Evolutionary conservation across 2,888 invertebrate species (phyloP).

Genomic region (Microctonus aethiopoides): DNA sequence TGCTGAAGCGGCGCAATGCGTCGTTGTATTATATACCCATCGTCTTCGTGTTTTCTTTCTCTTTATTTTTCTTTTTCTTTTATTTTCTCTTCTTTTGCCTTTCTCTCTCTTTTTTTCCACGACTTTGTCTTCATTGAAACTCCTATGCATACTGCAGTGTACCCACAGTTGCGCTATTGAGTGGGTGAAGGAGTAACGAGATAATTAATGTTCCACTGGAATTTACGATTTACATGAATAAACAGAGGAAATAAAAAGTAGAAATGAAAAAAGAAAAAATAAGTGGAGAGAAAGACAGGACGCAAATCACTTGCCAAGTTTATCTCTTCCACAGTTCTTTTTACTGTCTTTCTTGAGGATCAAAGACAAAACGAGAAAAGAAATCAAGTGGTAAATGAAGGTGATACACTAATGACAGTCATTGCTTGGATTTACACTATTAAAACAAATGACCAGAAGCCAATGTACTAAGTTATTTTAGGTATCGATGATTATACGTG

Average conservation of each 20-base stretch:
- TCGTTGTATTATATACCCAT: conserved; percentile 21
- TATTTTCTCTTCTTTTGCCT: not conserved
- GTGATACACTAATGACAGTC: conserved; percentile 54
- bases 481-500: not conserved
- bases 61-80: conserved; percentile 8
- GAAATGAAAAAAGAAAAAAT: too few relatives aligned
- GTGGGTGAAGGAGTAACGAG: conserved; percentile 54
- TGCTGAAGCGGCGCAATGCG: conserved; percentile 19
- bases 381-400: conserved; percentile 40
- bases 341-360: conserved; percentile 26
- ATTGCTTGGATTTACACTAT: conserved; percentile 51
- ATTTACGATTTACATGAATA: conserved; percentile 62
- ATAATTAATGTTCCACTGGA: conserved; percentile 62
- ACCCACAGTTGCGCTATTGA: conserved; percentile 23
- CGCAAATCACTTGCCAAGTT: conserved; percentile 16
- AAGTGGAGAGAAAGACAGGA: conserved; percentile 41
- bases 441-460: conserved; percentile 54
- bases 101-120: conserved; percentile 14
- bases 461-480: not conserved
- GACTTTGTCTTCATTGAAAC: conserved; percentile 19
- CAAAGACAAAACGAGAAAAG: conserved; percentile 21
- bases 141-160: conserved; percentile 13
- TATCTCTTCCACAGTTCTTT: not conserved
- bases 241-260: too few relatives aligned
- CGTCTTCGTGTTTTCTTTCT: not conserved